phyloP scores from a whole-genome alignment of 2,113 vertebrate genomes.

The Donacobius atricapilla region DNA sequence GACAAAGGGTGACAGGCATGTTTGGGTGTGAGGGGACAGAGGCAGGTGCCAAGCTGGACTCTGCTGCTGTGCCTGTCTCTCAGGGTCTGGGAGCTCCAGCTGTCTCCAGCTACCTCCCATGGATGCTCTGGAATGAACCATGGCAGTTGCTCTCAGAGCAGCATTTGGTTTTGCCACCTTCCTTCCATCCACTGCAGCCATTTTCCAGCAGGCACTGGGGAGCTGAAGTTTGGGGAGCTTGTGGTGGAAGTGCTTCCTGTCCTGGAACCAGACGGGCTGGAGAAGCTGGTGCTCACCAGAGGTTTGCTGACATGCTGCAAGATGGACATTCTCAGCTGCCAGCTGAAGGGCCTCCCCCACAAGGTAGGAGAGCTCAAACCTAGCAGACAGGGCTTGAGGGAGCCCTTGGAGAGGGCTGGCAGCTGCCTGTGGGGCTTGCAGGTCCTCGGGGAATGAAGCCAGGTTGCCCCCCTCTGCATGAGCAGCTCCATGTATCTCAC shows the following conservation, averaged over 20 bases:
- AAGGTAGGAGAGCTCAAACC: constrained; percentile 10
- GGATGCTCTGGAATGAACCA: background rate
- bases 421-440: rapidly evolving
- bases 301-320: constrained; percentile 83
- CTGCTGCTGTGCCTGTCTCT: background rate
- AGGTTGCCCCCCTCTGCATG: background rate
- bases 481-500: rapidly evolving
- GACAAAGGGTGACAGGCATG: rapidly evolving
- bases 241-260: constrained; percentile 25
- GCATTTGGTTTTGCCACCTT: background rate
- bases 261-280: constrained; percentile 57
- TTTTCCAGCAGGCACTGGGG: constrained; percentile 55
- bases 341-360: background rate
- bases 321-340: constrained; percentile 68
- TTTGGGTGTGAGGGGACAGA: background rate
- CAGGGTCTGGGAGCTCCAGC: rapidly evolving
- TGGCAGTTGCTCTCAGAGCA: background rate
- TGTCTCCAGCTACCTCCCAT: rapidly evolving
- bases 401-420: background rate
- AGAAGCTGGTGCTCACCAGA: constrained; percentile 73
- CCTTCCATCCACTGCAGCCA: background rate
- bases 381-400: rapidly evolving
- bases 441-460: background rate
- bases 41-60: background rate
- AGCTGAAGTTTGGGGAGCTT: constrained; percentile 75